These are phyloP conservation scores for Ruditapes philippinarum DNA, from an alignment of 1,140 invertebrate genomes.

Conservation along the genomic window DNA sequence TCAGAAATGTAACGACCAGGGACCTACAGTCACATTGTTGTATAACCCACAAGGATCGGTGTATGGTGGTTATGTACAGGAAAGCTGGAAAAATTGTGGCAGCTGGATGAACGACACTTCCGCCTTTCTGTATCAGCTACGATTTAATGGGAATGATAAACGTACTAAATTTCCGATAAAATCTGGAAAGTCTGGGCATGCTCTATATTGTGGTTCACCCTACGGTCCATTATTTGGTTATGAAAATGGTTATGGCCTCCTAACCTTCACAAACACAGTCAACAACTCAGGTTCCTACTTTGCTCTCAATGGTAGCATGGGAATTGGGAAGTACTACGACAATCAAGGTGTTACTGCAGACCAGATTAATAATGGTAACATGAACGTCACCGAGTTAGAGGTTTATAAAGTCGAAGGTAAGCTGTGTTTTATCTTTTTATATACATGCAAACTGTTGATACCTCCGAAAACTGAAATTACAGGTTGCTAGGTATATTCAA, in stretches of 20 bases:
- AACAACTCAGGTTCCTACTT: not conserved
- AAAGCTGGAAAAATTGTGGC: conserved; percentile 50
- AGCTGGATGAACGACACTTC: not conserved
- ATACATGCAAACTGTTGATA: too few relatives aligned
- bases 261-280: not conserved
- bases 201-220: not conserved
- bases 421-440: too few relatives aligned
- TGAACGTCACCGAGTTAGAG: conserved; percentile 40
- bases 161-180: not conserved
- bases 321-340: conserved; percentile 23
- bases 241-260: conserved; percentile 16
- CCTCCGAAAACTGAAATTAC: too few relatives aligned
- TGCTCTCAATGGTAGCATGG: conserved; percentile 17
- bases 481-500: too few relatives aligned
- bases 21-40: too few relatives aligned
- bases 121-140: conserved; percentile 1
- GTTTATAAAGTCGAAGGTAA: conserved; percentile 56
- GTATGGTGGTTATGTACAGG: too few relatives aligned
- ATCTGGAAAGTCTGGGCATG: not conserved
- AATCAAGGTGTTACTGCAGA: not conserved
- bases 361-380: conserved; percentile 28
- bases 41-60: too few relatives aligned
- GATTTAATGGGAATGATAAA: not conserved
- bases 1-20: too few relatives aligned
- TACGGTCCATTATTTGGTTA: conserved; percentile 3